Conservation (phyloP, 1,140 invertebrate species). For the Gerris buenoi region DNA sequence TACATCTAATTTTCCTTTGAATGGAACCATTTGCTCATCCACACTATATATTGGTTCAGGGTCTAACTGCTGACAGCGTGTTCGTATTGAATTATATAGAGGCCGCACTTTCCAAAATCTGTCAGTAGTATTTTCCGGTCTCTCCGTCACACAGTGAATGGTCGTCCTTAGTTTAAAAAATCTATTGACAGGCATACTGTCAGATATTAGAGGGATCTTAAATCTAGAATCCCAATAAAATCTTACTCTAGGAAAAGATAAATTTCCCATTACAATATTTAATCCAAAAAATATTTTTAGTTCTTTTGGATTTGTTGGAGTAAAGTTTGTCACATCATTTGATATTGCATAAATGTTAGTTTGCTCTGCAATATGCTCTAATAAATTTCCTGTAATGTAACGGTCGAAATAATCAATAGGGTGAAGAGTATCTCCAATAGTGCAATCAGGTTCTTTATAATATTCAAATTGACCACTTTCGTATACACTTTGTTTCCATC, state of each 20-base stretch:
- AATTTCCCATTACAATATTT: neutral
- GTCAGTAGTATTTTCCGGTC: neutral
- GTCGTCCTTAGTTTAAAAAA: neutral
- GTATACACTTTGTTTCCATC: neutral
- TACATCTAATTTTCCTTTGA: slow-evolving; percentile 20
- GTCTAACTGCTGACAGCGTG: neutral
- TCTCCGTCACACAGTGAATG: neutral
- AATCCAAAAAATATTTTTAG: neutral
- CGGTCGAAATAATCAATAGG: neutral
- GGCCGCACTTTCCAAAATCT: neutral
- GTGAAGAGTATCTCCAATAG: neutral
- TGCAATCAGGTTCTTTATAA: neutral
- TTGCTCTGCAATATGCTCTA: neutral
- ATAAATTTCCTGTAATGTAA: neutral
- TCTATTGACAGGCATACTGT: neutral
- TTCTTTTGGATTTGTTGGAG: neutral
- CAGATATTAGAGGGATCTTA: neutral
- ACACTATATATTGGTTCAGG: slow-evolving; percentile 3
- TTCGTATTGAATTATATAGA: neutral
- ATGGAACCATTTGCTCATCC: slow-evolving; percentile 26
- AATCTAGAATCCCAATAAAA: neutral
- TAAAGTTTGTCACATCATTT: neutral
- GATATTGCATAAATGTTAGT: neutral
- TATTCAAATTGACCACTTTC: neutral
- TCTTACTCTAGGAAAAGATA: neutral